Evolutionary conservation across 2,888 invertebrate species (phyloP).

Genomic region (Andrena praecox): DNA sequence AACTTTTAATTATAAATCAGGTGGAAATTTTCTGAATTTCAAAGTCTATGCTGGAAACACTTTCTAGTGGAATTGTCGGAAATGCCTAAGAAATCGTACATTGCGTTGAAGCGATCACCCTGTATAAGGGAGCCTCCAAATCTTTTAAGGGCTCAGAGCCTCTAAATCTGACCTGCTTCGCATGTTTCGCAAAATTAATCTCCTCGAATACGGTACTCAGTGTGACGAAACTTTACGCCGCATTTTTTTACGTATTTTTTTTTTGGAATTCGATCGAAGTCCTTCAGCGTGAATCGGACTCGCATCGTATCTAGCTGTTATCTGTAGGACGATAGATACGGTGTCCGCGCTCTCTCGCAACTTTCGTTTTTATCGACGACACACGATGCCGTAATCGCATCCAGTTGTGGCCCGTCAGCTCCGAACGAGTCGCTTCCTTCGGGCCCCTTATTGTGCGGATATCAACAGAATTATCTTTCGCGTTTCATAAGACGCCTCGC

Average conservation of each 20-base stretch:
- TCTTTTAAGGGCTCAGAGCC: too few relatives aligned
- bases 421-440: slow-evolving; percentile 46
- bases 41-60: too few relatives aligned
- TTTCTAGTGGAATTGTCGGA: too few relatives aligned
- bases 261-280: not conserved
- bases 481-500: slow-evolving; percentile 67
- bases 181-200: too few relatives aligned
- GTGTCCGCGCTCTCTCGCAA: not conserved
- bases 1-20: too few relatives aligned
- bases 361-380: slow-evolving; percentile 46
- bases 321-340: not conserved
- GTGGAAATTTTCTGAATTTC: too few relatives aligned
- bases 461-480: slow-evolving; percentile 65
- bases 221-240: too few relatives aligned
- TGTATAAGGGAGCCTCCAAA: too few relatives aligned
- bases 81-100: too few relatives aligned
- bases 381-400: slow-evolving; percentile 52
- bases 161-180: too few relatives aligned
- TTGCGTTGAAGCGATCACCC: too few relatives aligned
- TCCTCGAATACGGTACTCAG: too few relatives aligned
- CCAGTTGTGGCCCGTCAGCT: slow-evolving; percentile 23
- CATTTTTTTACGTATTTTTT: not conserved
- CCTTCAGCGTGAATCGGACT: not conserved
- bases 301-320: not conserved
- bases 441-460: slow-evolving; percentile 53